Conservation (phyloP, 2,797 vertebrate genomes). For the Streptopelia turtur region DNA sequence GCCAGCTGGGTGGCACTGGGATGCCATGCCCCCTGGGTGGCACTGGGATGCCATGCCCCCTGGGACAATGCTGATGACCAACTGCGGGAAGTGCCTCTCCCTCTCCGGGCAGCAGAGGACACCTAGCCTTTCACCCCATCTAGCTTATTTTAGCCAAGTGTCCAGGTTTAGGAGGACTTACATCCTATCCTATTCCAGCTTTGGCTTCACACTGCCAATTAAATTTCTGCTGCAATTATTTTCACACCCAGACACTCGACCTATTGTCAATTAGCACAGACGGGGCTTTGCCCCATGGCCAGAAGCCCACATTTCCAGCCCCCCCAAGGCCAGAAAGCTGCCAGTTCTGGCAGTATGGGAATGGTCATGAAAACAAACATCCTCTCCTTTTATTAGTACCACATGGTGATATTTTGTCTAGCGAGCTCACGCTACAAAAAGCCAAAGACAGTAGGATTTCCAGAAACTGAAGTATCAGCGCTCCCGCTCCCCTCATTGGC, state of each 20-base stretch:
- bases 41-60: not conserved
- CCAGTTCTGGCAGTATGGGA: not conserved
- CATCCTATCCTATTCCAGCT: not conserved
- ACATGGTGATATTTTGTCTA: not conserved
- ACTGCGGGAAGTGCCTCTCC: not conserved
- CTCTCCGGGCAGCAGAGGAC: not conserved
- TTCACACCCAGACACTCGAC: not conserved
- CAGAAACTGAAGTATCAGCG: not conserved
- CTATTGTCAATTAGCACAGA: not conserved
- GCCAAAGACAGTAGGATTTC: not conserved
- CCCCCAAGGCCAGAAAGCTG: not conserved
- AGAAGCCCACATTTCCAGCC: not conserved
- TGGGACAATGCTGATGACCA: fast-evolving
- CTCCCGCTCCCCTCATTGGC: not conserved
- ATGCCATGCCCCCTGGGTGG: too few species aligned
- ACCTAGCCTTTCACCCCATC: not conserved
- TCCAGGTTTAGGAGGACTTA: not conserved
- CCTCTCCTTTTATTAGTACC: slow-evolving; percentile 21
- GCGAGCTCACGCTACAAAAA: not conserved
- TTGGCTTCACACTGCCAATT: fast-evolving
- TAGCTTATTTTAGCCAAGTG: not conserved
- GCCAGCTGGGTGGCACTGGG: too few species aligned
- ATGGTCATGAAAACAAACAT: slow-evolving; percentile 28
- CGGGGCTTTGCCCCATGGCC: not conserved
- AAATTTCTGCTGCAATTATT: not conserved